These are phyloP conservation scores for Cydia pomonella DNA, from an alignment of 1,140 invertebrate species.

Conservation along the genomic window DNA sequence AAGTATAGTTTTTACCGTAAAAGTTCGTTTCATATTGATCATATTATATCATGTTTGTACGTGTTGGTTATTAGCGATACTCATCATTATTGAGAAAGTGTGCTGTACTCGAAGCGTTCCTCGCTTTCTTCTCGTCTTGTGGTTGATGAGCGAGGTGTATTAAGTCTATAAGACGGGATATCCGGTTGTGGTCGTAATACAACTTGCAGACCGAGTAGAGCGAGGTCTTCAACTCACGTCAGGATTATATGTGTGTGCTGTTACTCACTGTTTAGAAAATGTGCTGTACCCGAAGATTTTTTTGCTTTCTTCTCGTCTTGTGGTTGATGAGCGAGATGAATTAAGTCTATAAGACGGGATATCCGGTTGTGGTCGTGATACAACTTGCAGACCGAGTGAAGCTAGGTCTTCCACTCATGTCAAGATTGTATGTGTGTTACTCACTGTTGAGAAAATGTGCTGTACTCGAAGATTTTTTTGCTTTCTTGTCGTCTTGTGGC, in stretches of 20 bases:
- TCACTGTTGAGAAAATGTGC: slow-evolving; percentile 59
- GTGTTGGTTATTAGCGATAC: too few species aligned
- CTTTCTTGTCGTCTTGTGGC: slow-evolving; percentile 65
- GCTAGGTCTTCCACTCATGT: too few species aligned
- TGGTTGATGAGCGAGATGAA: slow-evolving; percentile 64
- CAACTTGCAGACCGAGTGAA: too few species aligned
- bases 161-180: slow-evolving; percentile 89
- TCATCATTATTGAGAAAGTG: too few species aligned
- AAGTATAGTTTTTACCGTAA: too few species aligned
- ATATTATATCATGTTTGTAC: too few species aligned
- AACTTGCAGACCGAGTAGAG: too few species aligned
- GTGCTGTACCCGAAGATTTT: too few species aligned
- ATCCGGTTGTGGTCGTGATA: slow-evolving; percentile 67
- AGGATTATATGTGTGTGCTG: too few species aligned
- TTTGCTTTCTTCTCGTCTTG: slow-evolving; percentile 67
- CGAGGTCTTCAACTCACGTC: too few species aligned
- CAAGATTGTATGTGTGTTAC: neutral
- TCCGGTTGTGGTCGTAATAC: slow-evolving; percentile 82
- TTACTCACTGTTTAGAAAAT: too few species aligned
- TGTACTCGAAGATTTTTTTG: slow-evolving; percentile 63
- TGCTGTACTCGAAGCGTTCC: slow-evolving; percentile 17
- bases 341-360: slow-evolving; percentile 87
- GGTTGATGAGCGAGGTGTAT: slow-evolving; percentile 76
- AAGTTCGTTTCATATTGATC: too few species aligned
- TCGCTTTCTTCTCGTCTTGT: slow-evolving; percentile 66